Conservation (phyloP, 2,797 vertebrate species). For the Sebastes taczanowskii region DNA sequence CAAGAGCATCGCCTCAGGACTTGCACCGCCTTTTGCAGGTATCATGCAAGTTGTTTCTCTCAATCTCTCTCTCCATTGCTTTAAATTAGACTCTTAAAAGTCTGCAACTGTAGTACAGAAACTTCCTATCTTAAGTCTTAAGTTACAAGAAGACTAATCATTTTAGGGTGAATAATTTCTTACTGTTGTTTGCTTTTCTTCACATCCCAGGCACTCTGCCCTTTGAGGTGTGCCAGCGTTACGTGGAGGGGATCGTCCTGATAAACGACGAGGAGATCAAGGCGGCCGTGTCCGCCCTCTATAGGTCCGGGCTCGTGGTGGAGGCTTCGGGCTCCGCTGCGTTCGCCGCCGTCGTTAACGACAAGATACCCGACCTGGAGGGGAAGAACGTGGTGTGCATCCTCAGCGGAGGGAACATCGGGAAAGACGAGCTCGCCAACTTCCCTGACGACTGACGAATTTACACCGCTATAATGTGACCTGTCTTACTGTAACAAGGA, state of each 20-base stretch:
- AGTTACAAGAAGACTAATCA: fast-evolving
- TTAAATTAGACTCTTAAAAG: background rate
- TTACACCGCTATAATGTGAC: background rate
- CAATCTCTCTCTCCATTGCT: background rate
- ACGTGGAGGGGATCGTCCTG: slow-evolving; percentile 80
- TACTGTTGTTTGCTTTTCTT: background rate
- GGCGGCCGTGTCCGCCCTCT: slow-evolving; percentile 77
- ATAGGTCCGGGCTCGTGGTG: slow-evolving; percentile 79
- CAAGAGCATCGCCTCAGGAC: slow-evolving; percentile 81
- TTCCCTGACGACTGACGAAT: slow-evolving; percentile 66
- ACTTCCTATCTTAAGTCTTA: too few relatives aligned
- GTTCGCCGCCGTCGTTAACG: slow-evolving; percentile 77
- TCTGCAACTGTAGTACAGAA: too few relatives aligned
- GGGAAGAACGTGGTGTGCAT: slow-evolving; percentile 77
- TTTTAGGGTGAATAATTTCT: background rate
- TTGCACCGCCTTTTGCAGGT: slow-evolving; percentile 85
- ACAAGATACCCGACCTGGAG: slow-evolving; percentile 75
- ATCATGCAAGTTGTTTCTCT: background rate
- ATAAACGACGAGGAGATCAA: slow-evolving; percentile 82
- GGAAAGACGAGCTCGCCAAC: slow-evolving; percentile 79
- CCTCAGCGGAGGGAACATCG: slow-evolving; percentile 83
- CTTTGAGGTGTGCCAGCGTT: slow-evolving; percentile 76
- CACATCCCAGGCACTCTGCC: slow-evolving; percentile 72
- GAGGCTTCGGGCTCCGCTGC: slow-evolving; percentile 82
- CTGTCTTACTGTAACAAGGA: background rate